Evolutionary conservation across 2,888 invertebrate species (phyloP), one percentile per base, ranked within the genome.

Genomic region (Agrilus cyanescens): DNA sequence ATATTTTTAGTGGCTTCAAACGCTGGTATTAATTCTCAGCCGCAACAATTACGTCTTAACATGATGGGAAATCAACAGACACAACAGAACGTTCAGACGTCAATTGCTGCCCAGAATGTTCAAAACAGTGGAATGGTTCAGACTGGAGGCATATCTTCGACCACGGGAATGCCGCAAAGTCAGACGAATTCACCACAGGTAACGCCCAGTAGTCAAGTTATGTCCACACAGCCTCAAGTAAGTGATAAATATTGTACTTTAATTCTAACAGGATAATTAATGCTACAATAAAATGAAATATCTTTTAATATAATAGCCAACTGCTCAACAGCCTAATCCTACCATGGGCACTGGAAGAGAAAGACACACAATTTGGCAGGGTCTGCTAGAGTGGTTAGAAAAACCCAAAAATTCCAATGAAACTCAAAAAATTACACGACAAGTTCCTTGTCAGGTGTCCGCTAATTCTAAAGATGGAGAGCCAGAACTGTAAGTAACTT

Each of bases 341-440:
- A 66, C 66, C 43, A 58, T 68, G 49, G 58, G 58, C 34, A 58
- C 61, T n/a, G 59, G 59, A 18, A 59, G 72, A 29, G 76, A 77
- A 48, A 65, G 77, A 20, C 73, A 73, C 16, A 73, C 74, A 1
- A 79, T 81, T 53, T 68, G 68, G 68, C 63, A 63, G 33, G 93
- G 93, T 0, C 72, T 85, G 14, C 70, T 95, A 30, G 94, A 95
- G 66, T 94, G 93, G 90, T 84, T 88, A 60, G 94, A 94, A 62
- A 94, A 93, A 64, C 79, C 80, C 4, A 90, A 89, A 63, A 74
- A 73, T 50, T 75, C 82, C 0, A 73, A 76, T 0, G 87, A 88
- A 58, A 79, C 80, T 53, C 82, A 82, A 57, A 89, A 88, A 65
- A 72, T 80, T 38, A 75, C 80, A 0, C 72, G 83, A 45, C 79